Evolutionary conservation across 30 jellyfish, hydroid and myxozoan species (phyloP), one percentile per base, ranked within the genome.

Genomic region (Cassiopea andromeda): DNA sequence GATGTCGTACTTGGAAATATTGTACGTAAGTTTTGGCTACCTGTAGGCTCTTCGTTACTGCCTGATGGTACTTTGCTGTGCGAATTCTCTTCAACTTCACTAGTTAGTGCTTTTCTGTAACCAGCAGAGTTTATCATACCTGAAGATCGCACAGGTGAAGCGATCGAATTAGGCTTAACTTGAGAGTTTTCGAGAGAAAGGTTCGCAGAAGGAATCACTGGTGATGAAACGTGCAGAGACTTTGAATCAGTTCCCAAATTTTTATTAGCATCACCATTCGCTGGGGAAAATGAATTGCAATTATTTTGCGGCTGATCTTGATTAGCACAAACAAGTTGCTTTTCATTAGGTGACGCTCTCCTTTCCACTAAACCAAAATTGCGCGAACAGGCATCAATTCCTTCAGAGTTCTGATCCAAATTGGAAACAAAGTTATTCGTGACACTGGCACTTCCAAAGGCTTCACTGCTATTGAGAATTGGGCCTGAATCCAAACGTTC

Each of bases 281-380:
- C 44, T 7, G 86, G 86, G 13, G 15, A 12, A 27, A 77, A 77
- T 1, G 86, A 58, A 18, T 74, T 13, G n/a, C 12, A 77, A 3
- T 48, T 59, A 60, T 77, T 77, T 15, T 74, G 47, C 2, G 86
- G 86, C 44, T 58, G 70, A 77, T 77, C 84, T 43, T n/a, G 45
- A 38, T 5, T 17, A 75, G 17, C 69, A 44, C 13, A 47, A 16
- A 8, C 48, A 19, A 5, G 54, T 43, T 46, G 48, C 7, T 50
- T 69, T 19, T 77, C 75, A 77, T 12, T 19, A 64, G 43, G 27
- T 3, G 64, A 54, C 12, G 64, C 7, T 54, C 64, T 54, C 12
- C 7, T 54, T 54, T 54, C 64, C 10, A 54, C 12, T 54, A 6
- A 54, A 54, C 10, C 10, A 10, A 54, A 3, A 3, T 54, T 6